phyloP scores from a whole-genome alignment of 2,888 invertebrate species.

The Lydus trimaculatus region DNA sequence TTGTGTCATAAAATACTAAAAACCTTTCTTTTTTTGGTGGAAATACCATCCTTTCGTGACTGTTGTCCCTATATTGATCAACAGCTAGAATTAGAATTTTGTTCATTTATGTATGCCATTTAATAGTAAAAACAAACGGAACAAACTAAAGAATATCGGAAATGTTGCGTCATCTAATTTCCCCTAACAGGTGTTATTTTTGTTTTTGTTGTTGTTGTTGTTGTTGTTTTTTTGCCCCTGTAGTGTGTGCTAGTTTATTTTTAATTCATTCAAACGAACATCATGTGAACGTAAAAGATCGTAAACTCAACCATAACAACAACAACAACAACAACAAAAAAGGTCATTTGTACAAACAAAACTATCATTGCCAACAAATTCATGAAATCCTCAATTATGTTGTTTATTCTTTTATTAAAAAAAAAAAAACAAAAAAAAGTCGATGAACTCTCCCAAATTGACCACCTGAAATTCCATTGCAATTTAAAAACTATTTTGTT shows the following conservation, averaged over 20 bases:
- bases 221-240: conserved; percentile 6
- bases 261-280: neutral
- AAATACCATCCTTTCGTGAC: too few species aligned
- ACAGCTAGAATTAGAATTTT: neutral
- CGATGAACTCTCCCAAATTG: neutral
- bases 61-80: neutral
- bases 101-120: neutral
- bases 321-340: neutral
- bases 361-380: neutral
- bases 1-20: too few species aligned
- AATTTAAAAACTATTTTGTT: neutral
- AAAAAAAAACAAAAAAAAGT: conserved; percentile 2
- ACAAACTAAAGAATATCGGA: neutral
- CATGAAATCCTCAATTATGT: neutral
- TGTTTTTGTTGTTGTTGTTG: neutral
- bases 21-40: too few species aligned
- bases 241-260: conserved; percentile 3
- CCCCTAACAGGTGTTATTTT: neutral
- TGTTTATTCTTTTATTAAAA: neutral
- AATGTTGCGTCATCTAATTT: neutral
- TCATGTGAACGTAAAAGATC: conserved; percentile 9
- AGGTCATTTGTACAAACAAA: neutral
- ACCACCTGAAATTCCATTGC: neutral
- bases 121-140: neutral
- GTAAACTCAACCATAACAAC: neutral